phyloP scores from a whole-genome alignment of 2,797 vertebrate genomes.

The Parambassis ranga region DNA sequence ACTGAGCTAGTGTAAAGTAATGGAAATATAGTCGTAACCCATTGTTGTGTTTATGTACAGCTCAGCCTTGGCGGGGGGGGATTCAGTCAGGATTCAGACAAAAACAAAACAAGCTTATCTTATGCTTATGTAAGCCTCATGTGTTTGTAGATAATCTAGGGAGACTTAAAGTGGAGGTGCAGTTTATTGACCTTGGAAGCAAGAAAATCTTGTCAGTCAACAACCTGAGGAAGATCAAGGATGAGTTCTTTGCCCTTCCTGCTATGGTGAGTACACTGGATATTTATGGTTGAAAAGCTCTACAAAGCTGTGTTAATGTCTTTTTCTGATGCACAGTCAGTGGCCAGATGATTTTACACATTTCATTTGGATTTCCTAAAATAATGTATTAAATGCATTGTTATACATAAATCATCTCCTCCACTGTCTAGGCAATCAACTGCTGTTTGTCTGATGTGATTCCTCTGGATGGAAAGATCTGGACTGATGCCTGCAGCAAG shows the following conservation, averaged over 20 bases:
- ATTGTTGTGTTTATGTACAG: too few species aligned
- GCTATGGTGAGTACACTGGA: constrained; percentile 80
- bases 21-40: too few species aligned
- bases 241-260: constrained; percentile 87
- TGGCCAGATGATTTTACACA: too few species aligned
- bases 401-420: neutral
- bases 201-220: constrained; percentile 75
- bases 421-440: constrained; percentile 80
- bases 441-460: constrained; percentile 84
- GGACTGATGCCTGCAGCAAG: constrained; percentile 80
- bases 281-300: neutral
- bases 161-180: constrained; percentile 81
- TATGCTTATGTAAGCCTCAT: too few species aligned
- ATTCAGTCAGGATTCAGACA: too few species aligned
- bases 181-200: constrained; percentile 88
- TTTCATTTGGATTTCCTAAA: too few species aligned
- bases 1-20: too few species aligned
- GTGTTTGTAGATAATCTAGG: constrained; percentile 85
- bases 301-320: too few species aligned
- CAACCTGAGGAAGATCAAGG: constrained; percentile 85
- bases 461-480: constrained; percentile 74
- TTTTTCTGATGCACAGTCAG: too few species aligned
- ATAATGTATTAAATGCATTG: too few species aligned
- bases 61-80: too few species aligned
- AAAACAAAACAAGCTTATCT: too few species aligned